Conservation (phyloP, 2,888 invertebrate genomes). For the Rhagium mordax region DNA sequence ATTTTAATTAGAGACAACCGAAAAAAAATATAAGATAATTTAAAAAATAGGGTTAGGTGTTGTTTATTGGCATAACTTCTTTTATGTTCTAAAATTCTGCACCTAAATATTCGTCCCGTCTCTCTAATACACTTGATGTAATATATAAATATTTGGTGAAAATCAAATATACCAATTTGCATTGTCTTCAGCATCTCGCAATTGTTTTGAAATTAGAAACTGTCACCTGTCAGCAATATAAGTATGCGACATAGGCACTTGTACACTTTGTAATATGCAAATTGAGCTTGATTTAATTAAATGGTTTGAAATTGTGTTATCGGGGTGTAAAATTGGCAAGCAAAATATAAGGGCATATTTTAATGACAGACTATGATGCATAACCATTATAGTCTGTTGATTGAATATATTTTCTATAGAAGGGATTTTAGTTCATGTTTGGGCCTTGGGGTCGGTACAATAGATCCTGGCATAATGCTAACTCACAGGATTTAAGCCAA, state of each 20-base stretch:
- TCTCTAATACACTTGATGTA: no score
- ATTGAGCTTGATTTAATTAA: background rate
- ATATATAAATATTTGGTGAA: no score
- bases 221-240: background rate
- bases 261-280: background rate
- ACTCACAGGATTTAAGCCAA: background rate
- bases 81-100: no score
- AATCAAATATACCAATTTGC: no score
- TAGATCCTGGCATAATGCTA: background rate
- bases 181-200: no score
- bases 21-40: no score
- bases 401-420: slow-evolving; percentile 3
- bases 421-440: slow-evolving; percentile 7
- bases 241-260: background rate
- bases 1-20: no score
- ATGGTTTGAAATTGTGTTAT: background rate
- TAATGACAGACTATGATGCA: slow-evolving; percentile 16
- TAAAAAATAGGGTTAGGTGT: no score
- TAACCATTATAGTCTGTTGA: background rate
- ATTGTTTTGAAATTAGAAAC: no score
- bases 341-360: slow-evolving; percentile 1
- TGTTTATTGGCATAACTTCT: no score
- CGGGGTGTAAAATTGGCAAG: slow-evolving; percentile 1
- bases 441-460: slow-evolving; percentile 21
- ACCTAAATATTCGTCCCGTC: no score